Evolutionary conservation across 2,888 invertebrate species (phyloP), one percentile per base, ranked within the genome.

Genomic region (Bibio marci): DNA sequence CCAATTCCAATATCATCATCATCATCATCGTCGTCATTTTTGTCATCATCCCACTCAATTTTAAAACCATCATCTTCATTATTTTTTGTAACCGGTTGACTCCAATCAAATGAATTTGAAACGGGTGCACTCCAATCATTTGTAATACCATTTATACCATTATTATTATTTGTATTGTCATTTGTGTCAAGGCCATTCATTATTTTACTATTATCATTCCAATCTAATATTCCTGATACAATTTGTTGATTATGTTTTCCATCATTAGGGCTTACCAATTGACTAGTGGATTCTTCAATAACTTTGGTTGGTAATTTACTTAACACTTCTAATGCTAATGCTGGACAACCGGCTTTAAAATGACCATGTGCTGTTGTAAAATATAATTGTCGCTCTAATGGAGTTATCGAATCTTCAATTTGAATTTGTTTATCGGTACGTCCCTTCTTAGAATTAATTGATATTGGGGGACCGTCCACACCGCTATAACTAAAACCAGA

Each of bases 301-400:
- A 86, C 80, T 50, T 82, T 74, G 43, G 79, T 78, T 0, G 95
- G 95, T 41, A 97, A 66, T 62, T 94, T 92, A 2, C 91, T 91
- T 22, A 98, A 67, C 15, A 98, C 98, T 64, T 98, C 98, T 1
- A 98, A 67, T 0, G 98, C 97, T 19, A 99, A 65, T 2, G 92
- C 87, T 0, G 98, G 98, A 55, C 98, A 98, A 1, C 98, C 98
- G 30, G 90, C 88, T 57, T 91, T 86, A 61, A 94, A 92, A 63
- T 97, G 94, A 0, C 90, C 88, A 63, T 94, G 92, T 0, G 95
- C 95, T 0, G 95, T 95, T 44, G 88, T 88, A 64, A 98, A 98
- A 65, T 95, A 98, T 25, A 98, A 65, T 36, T 92, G 81, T 13
- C 98, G 69, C 57, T 99, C 98, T 38, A 90, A 65, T 0, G 94